phyloP scores from a whole-genome alignment of 1,140 invertebrate genomes.

The Gonioctena quinquepunctata region DNA sequence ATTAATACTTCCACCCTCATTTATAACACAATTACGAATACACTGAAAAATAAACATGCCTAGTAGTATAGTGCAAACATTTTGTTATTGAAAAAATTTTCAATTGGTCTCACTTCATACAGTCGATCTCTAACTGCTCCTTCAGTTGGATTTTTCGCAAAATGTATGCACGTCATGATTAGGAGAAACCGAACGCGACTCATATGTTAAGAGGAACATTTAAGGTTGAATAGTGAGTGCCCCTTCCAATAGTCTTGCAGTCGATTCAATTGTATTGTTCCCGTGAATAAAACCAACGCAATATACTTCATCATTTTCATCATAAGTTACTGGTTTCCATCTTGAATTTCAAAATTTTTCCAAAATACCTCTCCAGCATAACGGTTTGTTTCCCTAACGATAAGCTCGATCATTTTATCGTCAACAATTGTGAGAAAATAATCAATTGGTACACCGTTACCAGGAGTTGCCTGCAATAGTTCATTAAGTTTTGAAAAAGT shows the following conservation, averaged over 20 bases:
- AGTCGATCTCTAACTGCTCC: constrained; percentile 12
- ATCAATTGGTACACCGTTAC: constrained; percentile 5
- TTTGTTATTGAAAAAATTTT: constrained; percentile 38
- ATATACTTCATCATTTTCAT: constrained; percentile 10
- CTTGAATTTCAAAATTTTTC: constrained; percentile 2
- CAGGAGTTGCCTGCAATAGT: background rate
- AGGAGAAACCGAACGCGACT: constrained; percentile 15
- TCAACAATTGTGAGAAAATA: background rate
- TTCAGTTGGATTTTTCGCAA: constrained; percentile 20
- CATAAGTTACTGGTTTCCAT: background rate
- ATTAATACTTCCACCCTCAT: no score
- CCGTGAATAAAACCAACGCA: background rate
- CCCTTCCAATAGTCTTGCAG: background rate
- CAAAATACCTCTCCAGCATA: constrained; percentile 7
- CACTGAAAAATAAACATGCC: no score
- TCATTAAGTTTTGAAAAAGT: constrained; percentile 8
- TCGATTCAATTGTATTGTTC: background rate
- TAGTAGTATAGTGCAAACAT: constrained; percentile 37
- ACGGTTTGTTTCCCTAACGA: constrained; percentile 17
- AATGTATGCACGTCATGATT: constrained; percentile 36
- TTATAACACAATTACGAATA: no score
- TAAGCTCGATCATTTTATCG: constrained; percentile 6
- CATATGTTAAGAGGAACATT: background rate
- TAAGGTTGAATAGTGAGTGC: background rate
- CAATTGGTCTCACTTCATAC: constrained; percentile 30